phyloP scores from a whole-genome alignment of 2,888 invertebrate species.

The Drosophila histrio region DNA sequence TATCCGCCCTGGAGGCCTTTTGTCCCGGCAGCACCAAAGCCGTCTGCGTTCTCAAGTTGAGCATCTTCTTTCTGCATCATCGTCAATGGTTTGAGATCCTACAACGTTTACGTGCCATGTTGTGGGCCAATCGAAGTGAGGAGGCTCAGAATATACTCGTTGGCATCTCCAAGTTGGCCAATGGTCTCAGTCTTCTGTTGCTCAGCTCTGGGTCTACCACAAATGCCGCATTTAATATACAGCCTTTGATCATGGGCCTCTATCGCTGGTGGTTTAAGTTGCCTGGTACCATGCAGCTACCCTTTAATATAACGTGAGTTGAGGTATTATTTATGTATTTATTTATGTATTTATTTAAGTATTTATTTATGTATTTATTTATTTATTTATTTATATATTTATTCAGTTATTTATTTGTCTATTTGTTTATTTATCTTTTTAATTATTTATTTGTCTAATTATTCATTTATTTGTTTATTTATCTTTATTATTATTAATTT shows the following conservation, averaged over 20 bases:
- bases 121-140: slow-evolving; percentile 46
- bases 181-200: slow-evolving; percentile 62
- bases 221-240: slow-evolving; percentile 68
- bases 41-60: slow-evolving; percentile 79
- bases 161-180: slow-evolving; percentile 59
- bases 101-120: slow-evolving; percentile 58
- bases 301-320: slow-evolving; percentile 81
- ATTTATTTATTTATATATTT: too few species aligned
- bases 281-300: slow-evolving; percentile 65
- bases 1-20: slow-evolving; percentile 81
- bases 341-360: too few species aligned
- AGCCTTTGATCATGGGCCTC: slow-evolving; percentile 70
- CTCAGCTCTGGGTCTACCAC: slow-evolving; percentile 70
- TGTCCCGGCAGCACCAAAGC: slow-evolving; percentile 81
- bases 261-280: slow-evolving; percentile 53
- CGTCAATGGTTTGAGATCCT: slow-evolving; percentile 63
- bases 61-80: slow-evolving; percentile 69
- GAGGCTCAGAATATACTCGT: slow-evolving; percentile 62
- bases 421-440: too few species aligned
- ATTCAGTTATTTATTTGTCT: too few species aligned
- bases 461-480: too few species aligned
- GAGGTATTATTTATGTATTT: background rate
- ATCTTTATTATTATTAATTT: too few species aligned
- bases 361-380: too few species aligned
- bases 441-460: too few species aligned